phyloP scores from a whole-genome alignment of 2,888 invertebrate genomes.

The Chloroclysta siterata region DNA sequence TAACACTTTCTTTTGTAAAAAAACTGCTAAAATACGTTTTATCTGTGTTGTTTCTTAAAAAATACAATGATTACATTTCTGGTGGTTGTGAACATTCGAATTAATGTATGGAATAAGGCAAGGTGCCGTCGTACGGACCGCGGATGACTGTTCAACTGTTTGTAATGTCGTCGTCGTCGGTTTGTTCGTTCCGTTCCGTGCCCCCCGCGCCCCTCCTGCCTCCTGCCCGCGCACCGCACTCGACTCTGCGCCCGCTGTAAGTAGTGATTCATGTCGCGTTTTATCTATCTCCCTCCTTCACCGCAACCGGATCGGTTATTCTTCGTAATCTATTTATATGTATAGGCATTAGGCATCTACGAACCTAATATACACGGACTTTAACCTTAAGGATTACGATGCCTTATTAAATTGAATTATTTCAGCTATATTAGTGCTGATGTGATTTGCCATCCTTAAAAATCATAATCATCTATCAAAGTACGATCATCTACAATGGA shows the following conservation, averaged over 20 bases:
- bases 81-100: slow-evolving; percentile 52
- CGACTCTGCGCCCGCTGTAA: slow-evolving; percentile 72
- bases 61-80: slow-evolving; percentile 49
- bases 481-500: background rate
- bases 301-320: slow-evolving; percentile 84
- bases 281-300: slow-evolving; percentile 84
- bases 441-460: slow-evolving; percentile 1
- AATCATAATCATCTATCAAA: slow-evolving; percentile 6
- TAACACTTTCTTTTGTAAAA: slow-evolving; percentile 50
- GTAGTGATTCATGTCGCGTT: slow-evolving; percentile 85
- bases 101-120: slow-evolving; percentile 54
- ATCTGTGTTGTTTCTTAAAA: slow-evolving; percentile 58
- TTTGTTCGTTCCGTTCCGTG: slow-evolving; percentile 73
- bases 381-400: slow-evolving; percentile 65
- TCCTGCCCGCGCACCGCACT: slow-evolving; percentile 64
- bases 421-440: background rate
- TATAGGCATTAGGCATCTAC: slow-evolving; percentile 57
- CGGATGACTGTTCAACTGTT: slow-evolving; percentile 82
- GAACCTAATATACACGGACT: slow-evolving; percentile 71
- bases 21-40: slow-evolving; percentile 42
- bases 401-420: slow-evolving; percentile 38
- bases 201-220: slow-evolving; percentile 61
- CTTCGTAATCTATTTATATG: slow-evolving; percentile 83
- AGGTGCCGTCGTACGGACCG: slow-evolving; percentile 60
- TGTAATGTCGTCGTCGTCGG: slow-evolving; percentile 78